Evolutionary conservation across 2,113 vertebrate species (phyloP), one percentile per base, ranked within the genome.

Genomic region (Gymnorhina tibicen): DNA sequence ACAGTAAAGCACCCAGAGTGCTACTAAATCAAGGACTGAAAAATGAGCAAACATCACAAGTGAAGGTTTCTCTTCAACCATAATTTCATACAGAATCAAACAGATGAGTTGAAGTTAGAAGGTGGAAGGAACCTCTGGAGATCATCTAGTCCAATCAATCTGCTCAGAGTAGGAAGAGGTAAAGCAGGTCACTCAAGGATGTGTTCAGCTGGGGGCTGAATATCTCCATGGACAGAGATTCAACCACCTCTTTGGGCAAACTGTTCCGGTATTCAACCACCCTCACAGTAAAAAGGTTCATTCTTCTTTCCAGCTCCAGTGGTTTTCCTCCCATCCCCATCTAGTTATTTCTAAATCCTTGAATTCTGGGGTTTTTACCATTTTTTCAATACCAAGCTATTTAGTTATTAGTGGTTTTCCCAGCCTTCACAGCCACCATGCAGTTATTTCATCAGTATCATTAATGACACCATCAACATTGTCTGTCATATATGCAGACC

Each of bases 151-250:
- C 18, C 5, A 66, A 20, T 3, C 9, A 44, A 1, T 15, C n/a
- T 67, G 11, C n/a, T 82, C 19, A 55, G 6, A 60, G 16, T 11
- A 8, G 28, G 26, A 16, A 62, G 23, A 63, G 23, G 10, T 70
- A 74, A 23, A 53, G 35, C 7, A 89, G 17, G 13, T 53, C 24
- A 10, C 23, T 47, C 7, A 56, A 39, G 24, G 15, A 9, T 0
- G 0, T 24, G 7, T 56, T 22, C 17, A 56, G 1, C 0, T 68
- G 46, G 7, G 14, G 4, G 8, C 33, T 84, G 16, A 77, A 23
- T 47, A 55, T 21, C 16, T 50, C 13, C 42, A 39, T 16, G 20
- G 28, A 47, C 13, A 11, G 11, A 85, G 4, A 49, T 12, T 64
- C 13, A 24, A 37, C 6, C n/a, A 8, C 4, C 0, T 37, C 15